These are phyloP conservation scores for Esox niger DNA, from an alignment of 2,113 vertebrate species.

Conservation along the genomic window DNA sequence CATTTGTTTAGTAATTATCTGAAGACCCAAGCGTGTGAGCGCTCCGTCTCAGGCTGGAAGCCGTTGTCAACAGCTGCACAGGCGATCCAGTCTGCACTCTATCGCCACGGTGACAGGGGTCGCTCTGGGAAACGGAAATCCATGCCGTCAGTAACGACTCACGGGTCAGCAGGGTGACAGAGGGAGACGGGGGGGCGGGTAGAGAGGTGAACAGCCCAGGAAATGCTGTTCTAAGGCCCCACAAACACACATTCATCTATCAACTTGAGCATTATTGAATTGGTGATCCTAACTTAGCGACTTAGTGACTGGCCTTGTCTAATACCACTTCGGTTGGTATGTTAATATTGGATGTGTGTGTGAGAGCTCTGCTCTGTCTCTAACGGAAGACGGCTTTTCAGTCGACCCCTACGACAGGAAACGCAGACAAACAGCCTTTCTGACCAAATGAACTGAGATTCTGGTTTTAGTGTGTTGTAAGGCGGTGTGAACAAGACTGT, in stretches of 20 bases:
- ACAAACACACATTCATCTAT: no score
- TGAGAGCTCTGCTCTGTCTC: not conserved
- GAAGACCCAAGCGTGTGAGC: not conserved
- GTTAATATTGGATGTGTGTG: conserved; percentile 6
- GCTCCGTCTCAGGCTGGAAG: not conserved
- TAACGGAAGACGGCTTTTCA: not conserved
- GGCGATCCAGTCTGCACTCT: conserved; percentile 57
- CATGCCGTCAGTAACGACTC: conserved; percentile 78
- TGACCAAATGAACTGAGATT: not conserved
- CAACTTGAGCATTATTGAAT: not conserved
- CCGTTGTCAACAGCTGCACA: conserved; percentile 22
- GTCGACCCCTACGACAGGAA: not conserved
- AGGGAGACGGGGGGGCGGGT: conserved; percentile 9
- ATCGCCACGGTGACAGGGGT: conserved; percentile 73
- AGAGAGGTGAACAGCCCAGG: not conserved
- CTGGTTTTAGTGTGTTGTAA: no score
- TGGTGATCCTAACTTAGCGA: no score
- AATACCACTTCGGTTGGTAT: not conserved
- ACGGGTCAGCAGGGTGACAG: conserved; percentile 66
- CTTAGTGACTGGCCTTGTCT: not conserved
- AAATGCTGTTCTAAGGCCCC: conserved; percentile 13
- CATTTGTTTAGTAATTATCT: no score
- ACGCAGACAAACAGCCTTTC: not conserved
- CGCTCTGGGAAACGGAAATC: conserved; percentile 79
- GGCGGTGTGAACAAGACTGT: not conserved